A percentile compares a stretch with the other conserved stretches of the same genome.
phyloP scores from a whole-genome alignment of 2,888 invertebrate genomes.

The Nasonia oneida region DNA sequence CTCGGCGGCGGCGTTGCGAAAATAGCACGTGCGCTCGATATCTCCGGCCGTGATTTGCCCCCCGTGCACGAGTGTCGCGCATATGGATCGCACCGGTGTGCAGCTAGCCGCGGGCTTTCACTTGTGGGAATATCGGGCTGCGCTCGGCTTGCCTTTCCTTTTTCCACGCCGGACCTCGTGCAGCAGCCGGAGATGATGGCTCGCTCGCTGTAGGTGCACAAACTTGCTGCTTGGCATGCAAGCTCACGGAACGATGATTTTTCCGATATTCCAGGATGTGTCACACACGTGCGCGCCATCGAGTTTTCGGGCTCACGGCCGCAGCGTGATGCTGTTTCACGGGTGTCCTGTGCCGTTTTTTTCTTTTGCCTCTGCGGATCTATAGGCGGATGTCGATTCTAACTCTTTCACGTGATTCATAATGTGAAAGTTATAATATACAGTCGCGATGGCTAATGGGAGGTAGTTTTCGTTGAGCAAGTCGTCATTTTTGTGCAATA shows the following conservation, averaged over 20 bases:
- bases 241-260: conserved; percentile 33
- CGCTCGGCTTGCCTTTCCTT: conserved; percentile 21
- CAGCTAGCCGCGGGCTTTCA: conserved; percentile 39
- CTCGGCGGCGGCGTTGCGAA: neutral
- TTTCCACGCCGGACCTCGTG: conserved; percentile 12
- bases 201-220: conserved; percentile 20
- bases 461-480: no score
- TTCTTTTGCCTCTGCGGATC: neutral
- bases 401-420: neutral
- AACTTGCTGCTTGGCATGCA: conserved; percentile 23
- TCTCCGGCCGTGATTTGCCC: conserved; percentile 38
- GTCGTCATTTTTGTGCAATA: no score
- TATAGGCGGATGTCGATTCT: neutral
- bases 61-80: conserved; percentile 53
- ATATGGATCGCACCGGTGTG: conserved; percentile 50
- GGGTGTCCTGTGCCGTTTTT: neutral
- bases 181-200: neutral
- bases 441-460: no score
- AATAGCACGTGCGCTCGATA: conserved; percentile 14
- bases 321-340: neutral
- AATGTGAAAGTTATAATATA: neutral
- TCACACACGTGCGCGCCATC: conserved; percentile 18
- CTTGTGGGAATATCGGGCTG: conserved; percentile 28
- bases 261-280: conserved; percentile 16
- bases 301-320: conserved; percentile 39